Evolutionary conservation across 2,113 vertebrate genomes (phyloP).

Genomic region (Panthera uncia): DNA sequence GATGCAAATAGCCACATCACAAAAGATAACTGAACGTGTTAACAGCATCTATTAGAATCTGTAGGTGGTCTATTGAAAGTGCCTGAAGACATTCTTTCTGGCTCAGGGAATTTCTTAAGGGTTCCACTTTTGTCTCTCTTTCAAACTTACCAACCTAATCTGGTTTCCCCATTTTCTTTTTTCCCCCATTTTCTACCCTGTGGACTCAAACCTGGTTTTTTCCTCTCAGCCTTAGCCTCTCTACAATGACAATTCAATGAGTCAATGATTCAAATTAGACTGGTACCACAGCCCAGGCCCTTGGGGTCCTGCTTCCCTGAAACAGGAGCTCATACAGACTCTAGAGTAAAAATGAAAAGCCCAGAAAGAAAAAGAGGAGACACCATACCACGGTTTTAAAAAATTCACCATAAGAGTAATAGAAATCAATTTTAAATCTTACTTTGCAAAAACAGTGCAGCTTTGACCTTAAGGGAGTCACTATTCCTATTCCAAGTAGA

Average conservation of each 20-base stretch:
- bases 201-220: neutral
- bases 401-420: neutral
- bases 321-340: neutral
- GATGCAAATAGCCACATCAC: neutral
- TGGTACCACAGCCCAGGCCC: neutral
- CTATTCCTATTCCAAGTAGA: conserved; percentile 4
- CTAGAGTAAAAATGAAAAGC: neutral
- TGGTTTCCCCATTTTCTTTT: neutral
- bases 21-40: neutral
- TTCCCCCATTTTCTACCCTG: neutral
- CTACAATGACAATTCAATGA: conserved; percentile 3
- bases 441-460: conserved; percentile 9
- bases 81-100: neutral
- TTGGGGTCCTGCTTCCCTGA: neutral
- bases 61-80: conserved; percentile 25
- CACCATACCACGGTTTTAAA: neutral
- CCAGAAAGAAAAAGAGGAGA: neutral
- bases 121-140: conserved; percentile 23
- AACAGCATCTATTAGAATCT: neutral
- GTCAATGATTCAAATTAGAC: neutral
- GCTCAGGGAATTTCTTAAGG: conserved; percentile 17
- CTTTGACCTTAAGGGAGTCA: neutral
- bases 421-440: conserved; percentile 41
- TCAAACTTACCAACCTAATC: conserved; percentile 18
- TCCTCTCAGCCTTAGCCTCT: neutral